Conservation (phyloP, 2,888 invertebrate genomes). For the Acleris laterana region DNA sequence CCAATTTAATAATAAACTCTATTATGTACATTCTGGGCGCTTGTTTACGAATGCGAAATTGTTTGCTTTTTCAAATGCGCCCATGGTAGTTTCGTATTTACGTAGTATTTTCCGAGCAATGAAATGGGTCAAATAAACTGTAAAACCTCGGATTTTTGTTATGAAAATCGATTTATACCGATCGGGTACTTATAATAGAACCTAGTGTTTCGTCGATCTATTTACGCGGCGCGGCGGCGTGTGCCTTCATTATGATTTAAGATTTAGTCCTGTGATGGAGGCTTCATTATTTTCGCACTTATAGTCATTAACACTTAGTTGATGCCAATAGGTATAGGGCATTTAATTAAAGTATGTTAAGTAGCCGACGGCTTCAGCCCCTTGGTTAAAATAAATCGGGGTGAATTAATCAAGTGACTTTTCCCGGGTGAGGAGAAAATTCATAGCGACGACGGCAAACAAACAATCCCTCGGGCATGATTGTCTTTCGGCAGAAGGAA, state of each 20-base stretch:
- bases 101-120: too few species aligned
- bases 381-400: conserved; percentile 51
- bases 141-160: too few species aligned
- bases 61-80: not conserved
- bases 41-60: conserved; percentile 5
- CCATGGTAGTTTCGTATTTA: too few species aligned
- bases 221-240: conserved; percentile 2
- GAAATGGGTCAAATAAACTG: too few species aligned
- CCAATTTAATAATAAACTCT: conserved; percentile 3
- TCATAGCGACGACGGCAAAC: conserved; percentile 55
- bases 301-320: not conserved
- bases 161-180: too few species aligned
- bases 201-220: conserved; percentile 3
- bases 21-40: not conserved
- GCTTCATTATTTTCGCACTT: conserved; percentile 6
- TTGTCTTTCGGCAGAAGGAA: conserved; percentile 57
- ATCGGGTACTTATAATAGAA: too few species aligned
- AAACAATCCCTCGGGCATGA: conserved; percentile 57
- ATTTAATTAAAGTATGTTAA: conserved; percentile 25
- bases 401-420: conserved; percentile 66
- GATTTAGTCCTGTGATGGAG: not conserved
- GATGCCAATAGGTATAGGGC: conserved; percentile 8
- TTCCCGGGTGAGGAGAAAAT: conserved; percentile 53
- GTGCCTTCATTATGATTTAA: conserved; percentile 11
- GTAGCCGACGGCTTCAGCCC: conserved; percentile 13